These are phyloP conservation scores for Alviniconcha strummeri DNA, from an alignment of 2,888 invertebrate species.

Conservation along the genomic window DNA sequence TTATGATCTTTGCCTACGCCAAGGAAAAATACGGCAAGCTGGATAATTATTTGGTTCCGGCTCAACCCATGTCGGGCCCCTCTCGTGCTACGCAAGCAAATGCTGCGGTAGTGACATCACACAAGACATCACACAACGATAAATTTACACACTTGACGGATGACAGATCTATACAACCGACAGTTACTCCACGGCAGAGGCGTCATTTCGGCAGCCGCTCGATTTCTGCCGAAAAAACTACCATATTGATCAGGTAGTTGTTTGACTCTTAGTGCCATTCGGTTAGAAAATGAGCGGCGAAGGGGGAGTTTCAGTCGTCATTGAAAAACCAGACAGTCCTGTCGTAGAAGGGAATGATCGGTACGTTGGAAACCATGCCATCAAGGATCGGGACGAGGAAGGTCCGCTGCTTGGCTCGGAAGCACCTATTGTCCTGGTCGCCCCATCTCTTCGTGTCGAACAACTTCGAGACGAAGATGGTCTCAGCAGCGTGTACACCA, in stretches of 20 bases:
- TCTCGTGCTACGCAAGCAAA: conserved; percentile 1
- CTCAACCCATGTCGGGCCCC: conserved; percentile 19
- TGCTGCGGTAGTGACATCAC: conserved; percentile 30
- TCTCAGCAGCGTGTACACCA: conserved; percentile 55
- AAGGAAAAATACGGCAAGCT: no score
- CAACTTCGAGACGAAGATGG: conserved; percentile 60
- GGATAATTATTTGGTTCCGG: no score
- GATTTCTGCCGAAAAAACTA: conserved; percentile 35
- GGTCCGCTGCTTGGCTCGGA: conserved; percentile 42
- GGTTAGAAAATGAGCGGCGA: conserved; percentile 34
- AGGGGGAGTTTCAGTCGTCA: conserved; percentile 41
- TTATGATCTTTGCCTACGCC: no score
- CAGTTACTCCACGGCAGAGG: conserved; percentile 30
- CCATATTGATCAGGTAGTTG: conserved; percentile 33
- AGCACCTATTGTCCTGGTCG: conserved; percentile 45
- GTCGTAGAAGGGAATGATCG: conserved; percentile 44
- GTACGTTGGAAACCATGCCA: conserved; percentile 37
- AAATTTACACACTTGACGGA: conserved; percentile 32
- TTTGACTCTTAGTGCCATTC: conserved; percentile 1
- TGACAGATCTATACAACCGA: conserved; percentile 33
- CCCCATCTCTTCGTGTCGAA: conserved; percentile 64
- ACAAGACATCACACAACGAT: conserved; percentile 29
- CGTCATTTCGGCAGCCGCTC: conserved; percentile 35
- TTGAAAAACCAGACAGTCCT: conserved; percentile 41
- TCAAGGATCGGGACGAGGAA: conserved; percentile 42